Conservation (phyloP, 1,140 invertebrate genomes). For the Pachypeltis micranthus region DNA sequence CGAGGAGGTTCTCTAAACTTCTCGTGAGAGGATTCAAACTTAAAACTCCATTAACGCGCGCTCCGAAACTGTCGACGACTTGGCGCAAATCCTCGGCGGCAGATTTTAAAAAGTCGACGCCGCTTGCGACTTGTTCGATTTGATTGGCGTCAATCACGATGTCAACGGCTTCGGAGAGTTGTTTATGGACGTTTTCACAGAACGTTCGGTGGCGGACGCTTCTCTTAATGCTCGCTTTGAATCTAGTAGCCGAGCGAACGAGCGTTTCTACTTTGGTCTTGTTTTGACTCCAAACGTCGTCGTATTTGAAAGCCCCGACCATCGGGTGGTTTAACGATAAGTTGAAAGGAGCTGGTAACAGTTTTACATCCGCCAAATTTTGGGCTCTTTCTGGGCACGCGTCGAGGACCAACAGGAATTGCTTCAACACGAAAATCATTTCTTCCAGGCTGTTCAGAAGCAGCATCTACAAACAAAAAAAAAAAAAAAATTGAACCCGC, state of each 20-base stretch:
- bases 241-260: slow-evolving; percentile 1
- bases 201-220: slow-evolving; percentile 11
- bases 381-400: slow-evolving; percentile 42
- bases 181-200: not conserved
- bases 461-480: too few relatives aligned
- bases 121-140: not conserved
- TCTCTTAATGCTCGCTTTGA: not conserved
- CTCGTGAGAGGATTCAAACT: slow-evolving; percentile 17
- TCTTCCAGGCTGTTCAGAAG: slow-evolving; percentile 34
- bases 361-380: not conserved
- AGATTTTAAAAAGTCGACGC: slow-evolving; percentile 10
- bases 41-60: slow-evolving; percentile 4
- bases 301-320: slow-evolving; percentile 21
- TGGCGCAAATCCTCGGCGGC: not conserved
- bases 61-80: slow-evolving; percentile 16
- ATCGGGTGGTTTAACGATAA: not conserved
- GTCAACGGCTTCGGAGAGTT: not conserved
- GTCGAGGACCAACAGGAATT: slow-evolving; percentile 45
- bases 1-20: slow-evolving; percentile 12
- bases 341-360: not conserved
- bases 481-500: too few relatives aligned
- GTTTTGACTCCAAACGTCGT: slow-evolving; percentile 18
- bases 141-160: not conserved
- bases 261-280: slow-evolving; percentile 18
- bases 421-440: slow-evolving; percentile 41